phyloP scores from a whole-genome alignment of 2,888 invertebrate species.

The Lepeophtheirus nordmannii region DNA sequence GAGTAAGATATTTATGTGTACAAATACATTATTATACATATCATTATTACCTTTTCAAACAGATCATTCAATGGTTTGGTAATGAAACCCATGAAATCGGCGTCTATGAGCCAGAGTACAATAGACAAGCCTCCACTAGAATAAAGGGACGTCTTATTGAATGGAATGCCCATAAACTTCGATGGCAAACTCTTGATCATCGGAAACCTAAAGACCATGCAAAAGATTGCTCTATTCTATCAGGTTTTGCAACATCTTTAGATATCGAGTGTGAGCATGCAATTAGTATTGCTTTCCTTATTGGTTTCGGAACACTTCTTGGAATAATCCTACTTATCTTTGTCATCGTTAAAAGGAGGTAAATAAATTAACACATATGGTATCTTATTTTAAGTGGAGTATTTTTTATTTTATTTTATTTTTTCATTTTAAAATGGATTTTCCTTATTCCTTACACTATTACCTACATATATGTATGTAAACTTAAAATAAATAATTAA shows the following conservation, averaged over 20 bases:
- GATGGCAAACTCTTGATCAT: slow-evolving; percentile 49
- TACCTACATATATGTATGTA: no score
- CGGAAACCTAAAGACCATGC: slow-evolving; percentile 52
- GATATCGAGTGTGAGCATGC: slow-evolving; percentile 56
- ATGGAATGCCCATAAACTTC: slow-evolving; percentile 33
- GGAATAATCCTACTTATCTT: slow-evolving; percentile 44
- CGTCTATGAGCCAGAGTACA: slow-evolving; percentile 17
- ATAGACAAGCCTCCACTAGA: neutral
- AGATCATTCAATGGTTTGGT: slow-evolving; percentile 22
- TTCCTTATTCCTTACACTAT: no score
- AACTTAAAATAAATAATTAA: no score
- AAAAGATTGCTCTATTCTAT: slow-evolving; percentile 47
- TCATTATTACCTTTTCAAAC: neutral
- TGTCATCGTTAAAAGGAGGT: slow-evolving; percentile 48
- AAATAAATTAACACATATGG: slow-evolving; percentile 27
- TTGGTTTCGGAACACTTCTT: slow-evolving; percentile 44
- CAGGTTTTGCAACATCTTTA: slow-evolving; percentile 49
- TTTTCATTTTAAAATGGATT: neutral
- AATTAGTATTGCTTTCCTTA: slow-evolving; percentile 47
- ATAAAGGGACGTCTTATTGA: slow-evolving; percentile 5
- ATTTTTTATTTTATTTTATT: neutral
- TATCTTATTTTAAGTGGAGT: neutral
- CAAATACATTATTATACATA: neutral
- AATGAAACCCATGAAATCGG: slow-evolving; percentile 13
- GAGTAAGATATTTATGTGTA: slow-evolving; percentile 7